These are phyloP conservation scores for Tenthredo amoena DNA, from an alignment of 2,888 invertebrate species.

Conservation along the genomic window DNA sequence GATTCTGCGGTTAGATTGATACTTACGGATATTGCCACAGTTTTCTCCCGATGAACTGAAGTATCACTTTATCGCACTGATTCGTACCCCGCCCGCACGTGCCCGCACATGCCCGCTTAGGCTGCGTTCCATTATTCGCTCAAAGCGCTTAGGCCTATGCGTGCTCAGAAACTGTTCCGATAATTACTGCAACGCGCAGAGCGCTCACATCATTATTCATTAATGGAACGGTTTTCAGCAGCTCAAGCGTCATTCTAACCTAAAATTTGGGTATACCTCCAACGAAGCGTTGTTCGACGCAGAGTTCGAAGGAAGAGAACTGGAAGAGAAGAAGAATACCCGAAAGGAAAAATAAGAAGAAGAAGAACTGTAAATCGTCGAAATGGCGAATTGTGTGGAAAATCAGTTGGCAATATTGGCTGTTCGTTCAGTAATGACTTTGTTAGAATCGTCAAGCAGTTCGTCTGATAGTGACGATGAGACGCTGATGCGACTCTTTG, in stretches of 20 bases:
- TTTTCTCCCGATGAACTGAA: too few species aligned
- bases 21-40: too few species aligned
- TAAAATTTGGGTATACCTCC: background rate
- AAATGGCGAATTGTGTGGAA: background rate
- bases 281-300: background rate
- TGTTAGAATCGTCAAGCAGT: background rate
- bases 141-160: constrained; percentile 14
- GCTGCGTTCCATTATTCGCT: constrained; percentile 18
- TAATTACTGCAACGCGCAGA: background rate
- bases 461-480: constrained; percentile 26
- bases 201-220: background rate
- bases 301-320: background rate
- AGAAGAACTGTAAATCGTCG: background rate
- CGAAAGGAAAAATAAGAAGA: background rate
- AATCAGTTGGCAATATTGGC: background rate
- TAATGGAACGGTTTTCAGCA: background rate
- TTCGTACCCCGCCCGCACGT: too few species aligned
- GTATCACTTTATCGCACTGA: too few species aligned
- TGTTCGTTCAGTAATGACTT: background rate
- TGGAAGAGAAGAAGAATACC: background rate
- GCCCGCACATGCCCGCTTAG: too few species aligned
- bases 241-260: background rate
- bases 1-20: too few species aligned
- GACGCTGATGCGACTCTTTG: background rate
- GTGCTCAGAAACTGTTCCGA: constrained; percentile 14